Evolutionary conservation across 2,113 vertebrate species (phyloP).

Genomic region (Trachemys scripta): DNA sequence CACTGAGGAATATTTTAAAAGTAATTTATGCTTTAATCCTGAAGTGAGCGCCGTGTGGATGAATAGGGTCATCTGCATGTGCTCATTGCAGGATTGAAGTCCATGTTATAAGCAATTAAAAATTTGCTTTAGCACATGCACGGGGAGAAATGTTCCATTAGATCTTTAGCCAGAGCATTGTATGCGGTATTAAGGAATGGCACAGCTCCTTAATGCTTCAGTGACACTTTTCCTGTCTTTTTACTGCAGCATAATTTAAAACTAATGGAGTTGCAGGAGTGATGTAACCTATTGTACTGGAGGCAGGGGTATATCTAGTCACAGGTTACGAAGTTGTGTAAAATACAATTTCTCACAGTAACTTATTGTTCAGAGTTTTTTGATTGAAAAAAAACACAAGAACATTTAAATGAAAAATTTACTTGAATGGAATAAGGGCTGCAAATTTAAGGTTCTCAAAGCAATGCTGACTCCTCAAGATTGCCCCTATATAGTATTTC

Average conservation of each 20-base stretch:
- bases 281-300: not conserved
- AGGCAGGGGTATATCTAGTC: not conserved
- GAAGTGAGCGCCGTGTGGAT: not conserved
- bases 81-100: not conserved
- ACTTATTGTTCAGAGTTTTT: not conserved
- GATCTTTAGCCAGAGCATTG: not conserved
- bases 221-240: not conserved
- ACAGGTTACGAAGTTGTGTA: not conserved
- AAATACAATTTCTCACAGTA: not conserved
- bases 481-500: accelerated
- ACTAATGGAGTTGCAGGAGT: not conserved
- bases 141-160: not conserved
- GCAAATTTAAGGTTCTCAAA: accelerated
- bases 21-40: not conserved
- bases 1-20: not conserved
- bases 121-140: accelerated
- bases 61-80: not conserved
- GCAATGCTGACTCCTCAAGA: accelerated
- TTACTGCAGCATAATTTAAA: accelerated
- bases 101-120: not conserved
- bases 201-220: not conserved
- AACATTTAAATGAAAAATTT: not conserved
- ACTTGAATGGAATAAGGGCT: not conserved
- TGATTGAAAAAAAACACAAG: not conserved
- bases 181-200: accelerated